A percentile compares a stretch with the other conserved stretches of the same genome.
Conservation (phyloP, 2,797 vertebrate genomes). For the Monodelphis domestica region DNA sequence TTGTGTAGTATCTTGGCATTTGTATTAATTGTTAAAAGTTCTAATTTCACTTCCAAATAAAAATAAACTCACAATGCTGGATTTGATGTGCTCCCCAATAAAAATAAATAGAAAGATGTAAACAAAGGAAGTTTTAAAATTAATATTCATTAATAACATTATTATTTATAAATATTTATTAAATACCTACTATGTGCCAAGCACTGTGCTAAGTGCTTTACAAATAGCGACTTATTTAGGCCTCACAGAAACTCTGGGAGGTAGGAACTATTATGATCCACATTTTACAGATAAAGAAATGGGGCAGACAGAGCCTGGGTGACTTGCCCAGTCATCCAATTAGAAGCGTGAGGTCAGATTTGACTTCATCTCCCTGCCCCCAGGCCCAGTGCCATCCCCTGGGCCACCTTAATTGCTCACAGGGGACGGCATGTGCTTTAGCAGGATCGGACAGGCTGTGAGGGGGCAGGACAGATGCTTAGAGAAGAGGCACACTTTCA, state of each 20-base stretch:
- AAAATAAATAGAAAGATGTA: too few species aligned
- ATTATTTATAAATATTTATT: too few species aligned
- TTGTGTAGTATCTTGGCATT: constrained; percentile 84
- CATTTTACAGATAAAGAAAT: background rate
- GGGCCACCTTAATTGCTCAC: too few species aligned
- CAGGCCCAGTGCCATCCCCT: background rate
- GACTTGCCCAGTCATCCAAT: background rate
- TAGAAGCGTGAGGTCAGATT: background rate
- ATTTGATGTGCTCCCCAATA: constrained; percentile 27
- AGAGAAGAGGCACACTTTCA: background rate
- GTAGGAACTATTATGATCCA: background rate
- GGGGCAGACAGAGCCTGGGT: background rate
- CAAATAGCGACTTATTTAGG: too few species aligned
- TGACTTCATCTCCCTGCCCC: background rate
- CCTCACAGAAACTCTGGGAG: background rate
- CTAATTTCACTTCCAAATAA: constrained; percentile 83
- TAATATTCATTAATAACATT: too few species aligned
- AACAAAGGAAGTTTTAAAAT: too few species aligned
- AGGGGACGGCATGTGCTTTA: background rate
- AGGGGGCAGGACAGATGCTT: background rate
- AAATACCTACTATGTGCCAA: background rate
- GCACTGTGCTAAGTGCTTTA: too few species aligned
- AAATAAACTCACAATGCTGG: constrained; percentile 65
- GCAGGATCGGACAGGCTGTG: background rate
- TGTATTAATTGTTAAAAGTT: constrained; percentile 84